Evolutionary conservation across 2,113 vertebrate species (phyloP).

Genomic region (Rissa tridactyla): DNA sequence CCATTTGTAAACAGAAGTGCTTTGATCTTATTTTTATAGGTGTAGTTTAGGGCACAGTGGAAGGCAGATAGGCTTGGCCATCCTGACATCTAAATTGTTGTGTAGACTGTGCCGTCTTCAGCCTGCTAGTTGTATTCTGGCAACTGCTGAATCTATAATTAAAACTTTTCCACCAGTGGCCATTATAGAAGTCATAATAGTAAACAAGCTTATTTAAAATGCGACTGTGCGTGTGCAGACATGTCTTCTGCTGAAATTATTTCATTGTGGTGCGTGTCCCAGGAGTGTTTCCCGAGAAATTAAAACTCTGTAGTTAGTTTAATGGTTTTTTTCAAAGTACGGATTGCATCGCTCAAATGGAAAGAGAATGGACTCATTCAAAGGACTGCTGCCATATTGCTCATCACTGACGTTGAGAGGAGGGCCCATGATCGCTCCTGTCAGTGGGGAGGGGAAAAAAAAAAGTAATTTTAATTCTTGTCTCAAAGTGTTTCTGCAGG

Average conservation of each 20-base stretch:
- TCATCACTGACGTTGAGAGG: accelerated
- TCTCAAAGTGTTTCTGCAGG: not conserved
- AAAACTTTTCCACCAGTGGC: not conserved
- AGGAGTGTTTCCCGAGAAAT: not conserved
- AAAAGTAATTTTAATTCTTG: not conserved
- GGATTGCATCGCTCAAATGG: not conserved
- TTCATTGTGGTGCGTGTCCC: not conserved
- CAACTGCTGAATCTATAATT: not conserved
- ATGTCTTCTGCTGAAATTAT: not conserved
- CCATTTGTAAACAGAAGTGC: not conserved
- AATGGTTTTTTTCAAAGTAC: not conserved
- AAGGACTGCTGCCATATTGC: not conserved
- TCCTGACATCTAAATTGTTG: not conserved
- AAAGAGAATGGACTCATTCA: not conserved
- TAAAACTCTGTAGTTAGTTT: not conserved
- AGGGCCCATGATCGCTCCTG: not conserved
- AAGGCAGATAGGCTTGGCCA: accelerated
- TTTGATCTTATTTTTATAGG: not conserved
- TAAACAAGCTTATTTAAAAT: not conserved
- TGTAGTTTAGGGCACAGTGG: not conserved
- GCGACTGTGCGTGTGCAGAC: not conserved
- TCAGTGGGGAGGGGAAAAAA: not conserved
- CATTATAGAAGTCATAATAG: not conserved
- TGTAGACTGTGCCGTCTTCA: not conserved
- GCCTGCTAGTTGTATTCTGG: not conserved